Evolutionary conservation across 2,113 vertebrate genomes (phyloP).

Genomic region (Benitochromis conjunctus): DNA sequence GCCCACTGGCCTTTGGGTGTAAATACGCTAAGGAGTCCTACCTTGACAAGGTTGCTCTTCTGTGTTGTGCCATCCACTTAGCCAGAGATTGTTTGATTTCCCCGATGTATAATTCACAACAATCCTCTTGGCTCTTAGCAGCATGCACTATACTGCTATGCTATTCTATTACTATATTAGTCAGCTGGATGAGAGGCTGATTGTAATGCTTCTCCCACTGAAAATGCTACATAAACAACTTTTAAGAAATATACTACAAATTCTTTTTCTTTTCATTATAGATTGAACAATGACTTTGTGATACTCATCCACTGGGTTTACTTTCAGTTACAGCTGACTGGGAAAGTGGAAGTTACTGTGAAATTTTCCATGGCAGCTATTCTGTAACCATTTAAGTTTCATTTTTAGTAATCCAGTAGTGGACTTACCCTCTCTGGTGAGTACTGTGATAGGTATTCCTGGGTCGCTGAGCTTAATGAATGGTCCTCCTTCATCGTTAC

Average conservation of each 20-base stretch:
- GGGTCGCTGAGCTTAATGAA: slow-evolving; percentile 98
- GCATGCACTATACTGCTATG: neutral
- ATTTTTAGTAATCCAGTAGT: neutral
- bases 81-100: neutral
- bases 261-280: neutral
- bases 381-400: slow-evolving; percentile 6
- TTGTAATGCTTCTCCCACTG: neutral
- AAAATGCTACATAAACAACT: neutral
- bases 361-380: slow-evolving; percentile 3
- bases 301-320: neutral
- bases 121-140: neutral
- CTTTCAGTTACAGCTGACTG: neutral
- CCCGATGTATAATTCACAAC: neutral
- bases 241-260: neutral
- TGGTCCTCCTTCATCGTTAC: slow-evolving; percentile 80
- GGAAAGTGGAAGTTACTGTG: neutral
- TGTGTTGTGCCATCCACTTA: neutral
- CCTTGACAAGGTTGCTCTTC: neutral
- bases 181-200: neutral
- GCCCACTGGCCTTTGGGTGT: neutral
- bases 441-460: slow-evolving; percentile 90
- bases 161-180: neutral
- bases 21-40: neutral
- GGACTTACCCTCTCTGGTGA: slow-evolving; percentile 85
- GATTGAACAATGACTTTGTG: neutral